Evolutionary conservation across 2,888 invertebrate genomes (phyloP), one percentile per base, ranked within the genome.

Genomic region (Leucophenga montana): DNA sequence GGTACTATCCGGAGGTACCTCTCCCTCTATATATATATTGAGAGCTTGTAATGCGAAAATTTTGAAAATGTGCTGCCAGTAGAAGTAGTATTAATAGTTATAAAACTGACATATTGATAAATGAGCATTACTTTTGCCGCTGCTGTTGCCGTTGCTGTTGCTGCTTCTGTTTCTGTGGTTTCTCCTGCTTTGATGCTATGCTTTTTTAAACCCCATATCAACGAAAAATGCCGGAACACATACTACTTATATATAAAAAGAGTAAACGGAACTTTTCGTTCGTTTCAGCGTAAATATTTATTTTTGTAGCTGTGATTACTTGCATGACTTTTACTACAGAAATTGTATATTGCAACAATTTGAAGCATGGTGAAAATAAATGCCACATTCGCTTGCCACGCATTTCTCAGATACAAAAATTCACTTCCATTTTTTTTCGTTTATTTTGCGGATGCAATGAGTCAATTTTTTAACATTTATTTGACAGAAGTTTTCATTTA

Each of bases 101-200:
- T 84, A 83, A 78, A 81, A 79, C 85, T 85, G 85, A 83, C 85
- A 84, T 80, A 82, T 85, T 85, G 85, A 85, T 85, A 85, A 86
- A 85, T 83, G 86, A 83, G 79, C 75, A 64, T 22, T 14, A 14
- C 16, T 59, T 9, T 5, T 48, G 14, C 46, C 22, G 46, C 27
- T 59, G 14, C 3, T 48, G 13, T 48, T 48, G 61, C 27, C 27
- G 46, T 48, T 64, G n/a, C 16, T 46, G 16, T 6, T 64, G 8
- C 14, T 48, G 13, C 20, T 46, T 20, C 14, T 48, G 9, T 56
- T 13, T 18, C 56, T 13, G 56, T 11, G n/a, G n/a, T n/a, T n/a
- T n/a, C n/a, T n/a, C n/a, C n/a, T n/a, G n/a, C n/a, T n/a, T n/a
- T n/a, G n/a, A n/a, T n/a, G n/a, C n/a, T n/a, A n/a, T n/a, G n/a